Evolutionary conservation across 30 jellyfish, hydroid and myxozoan genomes (phyloP), one percentile per base, ranked within the genome.

Genomic region (Mastigias papua): DNA sequence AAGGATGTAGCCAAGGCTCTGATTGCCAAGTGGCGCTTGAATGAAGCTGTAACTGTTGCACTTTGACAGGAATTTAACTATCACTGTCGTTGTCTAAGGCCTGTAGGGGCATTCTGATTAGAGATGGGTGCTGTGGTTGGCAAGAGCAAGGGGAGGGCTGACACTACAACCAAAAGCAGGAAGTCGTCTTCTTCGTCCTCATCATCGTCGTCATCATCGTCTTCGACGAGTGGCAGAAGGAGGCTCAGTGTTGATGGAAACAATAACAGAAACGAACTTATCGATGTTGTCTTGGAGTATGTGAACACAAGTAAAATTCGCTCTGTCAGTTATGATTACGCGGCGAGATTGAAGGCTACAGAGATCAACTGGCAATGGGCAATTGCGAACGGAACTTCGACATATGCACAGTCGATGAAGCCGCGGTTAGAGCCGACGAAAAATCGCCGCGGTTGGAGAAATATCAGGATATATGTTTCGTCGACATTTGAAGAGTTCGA

Each of bases 351-450:
- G 34, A 79, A 78, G 23, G 97, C 97, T 0, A 78, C 97, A 15
- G 97, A 76, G 34, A 80, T 88, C 34, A 76, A 88, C 77, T 79
- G 86, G 84, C 97, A 88, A 78, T 88, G 97, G 97, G 97, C 97
- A 9, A 88, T 88, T 22, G 88, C 82, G 0, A 88, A 88, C 63
- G 97, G 91, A 1, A 88, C 97, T 0, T 33, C 82, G 19, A 48
- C 80, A 1, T 71, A 78, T 72, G 73, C 76, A 21, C 21, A 68
- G n/a, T 62, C 67, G 67, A 31, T 29, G 25, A 76, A 87, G 57
- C 69, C 82, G 11, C 49, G 25, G 35, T 66, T 88, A 33, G 29
- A 78, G 69, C 97, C 97, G 42, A 79, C 88, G 19, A 79, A 46
- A 22, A 48, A 72, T 34, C 60, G 97, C 3, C 73, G 91, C 37